Evolutionary conservation across 2,113 vertebrate genomes (phyloP), one percentile per base, ranked within the genome.

Genomic region (Anguilla japonica): DNA sequence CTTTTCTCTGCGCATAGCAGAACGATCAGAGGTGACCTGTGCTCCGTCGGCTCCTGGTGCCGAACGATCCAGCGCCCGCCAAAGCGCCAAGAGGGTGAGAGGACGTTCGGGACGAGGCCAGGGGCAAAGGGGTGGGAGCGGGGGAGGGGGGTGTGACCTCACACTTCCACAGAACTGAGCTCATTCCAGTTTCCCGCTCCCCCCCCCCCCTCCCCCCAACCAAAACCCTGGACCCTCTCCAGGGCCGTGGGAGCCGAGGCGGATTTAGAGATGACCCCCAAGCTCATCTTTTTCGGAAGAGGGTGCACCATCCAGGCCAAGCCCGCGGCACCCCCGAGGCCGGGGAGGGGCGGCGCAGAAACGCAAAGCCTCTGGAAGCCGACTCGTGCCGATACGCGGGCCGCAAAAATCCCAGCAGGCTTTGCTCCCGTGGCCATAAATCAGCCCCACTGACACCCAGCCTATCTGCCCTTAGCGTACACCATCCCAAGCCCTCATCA

Each of bases 171-270:
- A 85, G 79, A 88, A 88, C 89, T 86, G 89, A 87, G 88, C 83
- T 86, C 67, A 53, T 88, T 89, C 89, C 85, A 86, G 86, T 85
- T 86, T 84, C 85, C 63, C 83, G 84, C 86, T 67, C 81, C 83
- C 75, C 7, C 41, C 9, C 81, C 56, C 15, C 83, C 83, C 2
- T 46, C 8, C 84, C 84, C 88, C 50, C 8, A 53, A 53, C 50
- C 50, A 9, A 53, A 11, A 81, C 81, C 46, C 89, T 93, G 92
- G 92, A 91, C 82, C 39, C 79, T 88, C 89, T 92, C 91, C 95
- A 94, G 93, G 90, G 91, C 91, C 85, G 81, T 83, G 92, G 91
- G 89, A 94, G 95, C 95, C 93, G 94, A 92, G 93, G 89, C 87
- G 91, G 92, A 92, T 86, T 90, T 87, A 80, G 85, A 90, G 88